Evolutionary conservation across 2,113 vertebrate species (phyloP).

Genomic region (Clarias macrocephalus): DNA sequence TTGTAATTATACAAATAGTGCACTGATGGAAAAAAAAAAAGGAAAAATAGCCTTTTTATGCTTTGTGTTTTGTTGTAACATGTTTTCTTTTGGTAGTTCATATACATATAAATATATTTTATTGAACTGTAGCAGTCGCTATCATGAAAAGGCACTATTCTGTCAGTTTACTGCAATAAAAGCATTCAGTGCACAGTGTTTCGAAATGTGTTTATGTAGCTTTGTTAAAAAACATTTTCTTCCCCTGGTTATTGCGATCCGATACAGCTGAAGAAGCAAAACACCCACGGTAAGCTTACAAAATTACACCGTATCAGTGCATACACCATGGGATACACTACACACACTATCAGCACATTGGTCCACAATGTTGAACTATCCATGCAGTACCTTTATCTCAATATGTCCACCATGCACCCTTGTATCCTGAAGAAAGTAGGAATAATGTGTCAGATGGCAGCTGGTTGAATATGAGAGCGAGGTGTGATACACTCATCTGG

Average conservation of each 20-base stretch:
- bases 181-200: conserved; percentile 59
- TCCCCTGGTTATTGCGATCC: background rate
- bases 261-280: background rate
- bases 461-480: conserved; percentile 22
- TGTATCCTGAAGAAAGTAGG: background rate
- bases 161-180: conserved; percentile 71
- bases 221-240: background rate
- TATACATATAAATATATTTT: conserved; percentile 53
- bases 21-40: conserved; percentile 59
- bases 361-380: conserved; percentile 2
- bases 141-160: conserved; percentile 68
- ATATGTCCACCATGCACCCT: conserved; percentile 3
- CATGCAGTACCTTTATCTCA: conserved; percentile 7
- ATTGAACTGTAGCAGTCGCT: conserved; percentile 66
- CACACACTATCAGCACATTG: background rate
- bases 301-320: background rate
- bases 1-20: conserved; percentile 54
- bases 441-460: conserved; percentile 20
- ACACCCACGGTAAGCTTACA: background rate
- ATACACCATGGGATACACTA: background rate
- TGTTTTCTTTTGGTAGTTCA: conserved; percentile 56
- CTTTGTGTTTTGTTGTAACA: conserved; percentile 59
- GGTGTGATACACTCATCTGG: conserved; percentile 28
- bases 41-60: conserved; percentile 51
- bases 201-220: conserved; percentile 51